Evolutionary conservation across 2,113 vertebrate species (phyloP), one percentile per base, ranked within the genome.

Genomic region (Rafetus swinhoei): DNA sequence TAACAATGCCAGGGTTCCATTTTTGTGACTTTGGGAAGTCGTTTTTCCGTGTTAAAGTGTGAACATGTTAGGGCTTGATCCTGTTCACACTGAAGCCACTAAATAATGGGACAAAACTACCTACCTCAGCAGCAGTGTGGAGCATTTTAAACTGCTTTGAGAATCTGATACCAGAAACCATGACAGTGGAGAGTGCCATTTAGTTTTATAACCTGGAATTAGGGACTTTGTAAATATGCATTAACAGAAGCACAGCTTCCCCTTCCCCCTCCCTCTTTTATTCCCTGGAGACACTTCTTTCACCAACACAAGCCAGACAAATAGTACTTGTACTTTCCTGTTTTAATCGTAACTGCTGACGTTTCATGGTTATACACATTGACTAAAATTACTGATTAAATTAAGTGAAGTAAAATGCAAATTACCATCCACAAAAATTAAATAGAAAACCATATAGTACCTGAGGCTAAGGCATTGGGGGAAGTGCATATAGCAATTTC

Each of bases 361-460:
- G 27, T 84, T 91, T 69, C 90, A 86, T 86, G 90, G 65, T 24
- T 90, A 65, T 54, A 19, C 12, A 86, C 6, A 5, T 52, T 1
- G 16, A 80, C 74, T 84, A 87, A 57, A 94, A 57, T 16, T 81
- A 19, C 86, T 87, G 80, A 94, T 76, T 91, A 77, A 54, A 85
- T 89, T 79, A 62, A 95, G 92, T 93, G 82, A 96, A 95, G 91
- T 53, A 92, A 97, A 97, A 96, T 91, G 32, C 52, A 95, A 97
- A 95, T 97, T 82, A 9, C 18, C 81, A 93, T 62, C 18, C 1
- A 1, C 56, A 91, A 90, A 95, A 97, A 90, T 84, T 69, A 81
- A 96, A 95, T 89, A 29, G 9, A 89, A 9, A 56, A 6, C 6
- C 29, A 95, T 39, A 89, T 69, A 87, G 69, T 69, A 81, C 54